phyloP scores from a whole-genome alignment of 2,113 vertebrate species.

The Scolopax mira region DNA sequence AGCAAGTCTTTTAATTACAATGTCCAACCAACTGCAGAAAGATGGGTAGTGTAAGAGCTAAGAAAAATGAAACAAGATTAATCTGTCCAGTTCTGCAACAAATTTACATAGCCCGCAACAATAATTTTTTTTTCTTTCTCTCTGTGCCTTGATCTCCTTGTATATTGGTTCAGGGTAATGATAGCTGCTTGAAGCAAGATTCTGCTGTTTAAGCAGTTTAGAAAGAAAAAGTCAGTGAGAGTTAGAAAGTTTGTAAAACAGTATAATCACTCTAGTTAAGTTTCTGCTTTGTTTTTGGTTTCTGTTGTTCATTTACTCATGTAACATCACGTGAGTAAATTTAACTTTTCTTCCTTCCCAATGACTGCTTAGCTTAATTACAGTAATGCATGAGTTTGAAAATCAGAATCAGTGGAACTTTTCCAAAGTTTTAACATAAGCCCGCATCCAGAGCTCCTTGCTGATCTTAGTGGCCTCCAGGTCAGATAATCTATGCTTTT shows the following conservation, averaged over 20 bases:
- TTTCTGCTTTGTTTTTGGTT: not conserved
- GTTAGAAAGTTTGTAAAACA: not conserved
- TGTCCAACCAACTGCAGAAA: not conserved
- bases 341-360: not conserved
- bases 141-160: not conserved
- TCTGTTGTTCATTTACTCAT: not conserved
- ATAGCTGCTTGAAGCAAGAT: not conserved
- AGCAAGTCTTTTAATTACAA: not conserved
- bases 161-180: not conserved
- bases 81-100: not conserved
- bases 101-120: not conserved
- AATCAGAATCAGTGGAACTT: not conserved
- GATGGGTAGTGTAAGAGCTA: not conserved
- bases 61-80: not conserved
- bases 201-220: not conserved
- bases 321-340: not conserved
- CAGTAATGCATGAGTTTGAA: not conserved
- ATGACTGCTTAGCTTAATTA: not conserved
- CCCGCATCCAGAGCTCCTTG: not conserved
- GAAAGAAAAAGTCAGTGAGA: not conserved
- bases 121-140: not conserved
- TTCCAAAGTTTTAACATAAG: not conserved
- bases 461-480: not conserved
- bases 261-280: not conserved
- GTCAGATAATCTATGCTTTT: not conserved